These are phyloP conservation scores for Mormyrus iriodes DNA, from an alignment of 2,113 vertebrate genomes.

Conservation along the genomic window DNA sequence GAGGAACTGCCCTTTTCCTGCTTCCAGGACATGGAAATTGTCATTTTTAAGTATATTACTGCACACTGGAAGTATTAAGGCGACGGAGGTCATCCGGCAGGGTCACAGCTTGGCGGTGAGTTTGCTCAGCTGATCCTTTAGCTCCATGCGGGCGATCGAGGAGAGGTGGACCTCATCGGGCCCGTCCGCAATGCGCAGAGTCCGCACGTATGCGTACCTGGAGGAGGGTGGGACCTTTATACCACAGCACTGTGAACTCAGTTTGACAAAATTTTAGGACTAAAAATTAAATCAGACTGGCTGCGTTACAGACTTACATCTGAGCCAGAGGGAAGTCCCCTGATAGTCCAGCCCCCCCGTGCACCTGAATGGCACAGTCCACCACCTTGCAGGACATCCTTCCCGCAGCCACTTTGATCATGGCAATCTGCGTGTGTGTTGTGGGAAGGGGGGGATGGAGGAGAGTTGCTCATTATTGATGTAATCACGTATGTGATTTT, in stretches of 20 bases:
- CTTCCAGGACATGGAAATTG: background rate
- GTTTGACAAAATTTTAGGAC: background rate
- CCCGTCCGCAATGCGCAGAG: slow-evolving; percentile 78
- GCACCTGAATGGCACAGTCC: slow-evolving; percentile 81
- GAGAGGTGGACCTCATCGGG: slow-evolving; percentile 91
- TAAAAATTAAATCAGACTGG: background rate
- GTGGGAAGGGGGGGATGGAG: background rate
- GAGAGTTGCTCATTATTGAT: background rate
- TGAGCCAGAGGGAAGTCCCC: slow-evolving; percentile 80
- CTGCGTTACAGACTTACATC: slow-evolving; percentile 69
- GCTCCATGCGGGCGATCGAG: slow-evolving; percentile 70
- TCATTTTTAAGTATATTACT: background rate
- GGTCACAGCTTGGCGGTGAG: slow-evolving; percentile 65
- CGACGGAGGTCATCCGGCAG: background rate
- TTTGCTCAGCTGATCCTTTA: slow-evolving; percentile 66
- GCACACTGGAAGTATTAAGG: background rate
- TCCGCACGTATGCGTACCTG: slow-evolving; percentile 70
- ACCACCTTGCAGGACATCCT: slow-evolving; percentile 74
- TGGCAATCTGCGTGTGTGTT: slow-evolving; percentile 66
- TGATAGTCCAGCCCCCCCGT: slow-evolving; percentile 78
- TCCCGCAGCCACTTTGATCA: slow-evolving; percentile 85
- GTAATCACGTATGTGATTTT: background rate
- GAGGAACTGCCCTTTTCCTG: background rate
- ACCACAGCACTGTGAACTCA: background rate
- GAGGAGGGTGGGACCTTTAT: background rate